phyloP scores from a whole-genome alignment of 2,113 vertebrate genomes.

The Menidia beryllina region DNA sequence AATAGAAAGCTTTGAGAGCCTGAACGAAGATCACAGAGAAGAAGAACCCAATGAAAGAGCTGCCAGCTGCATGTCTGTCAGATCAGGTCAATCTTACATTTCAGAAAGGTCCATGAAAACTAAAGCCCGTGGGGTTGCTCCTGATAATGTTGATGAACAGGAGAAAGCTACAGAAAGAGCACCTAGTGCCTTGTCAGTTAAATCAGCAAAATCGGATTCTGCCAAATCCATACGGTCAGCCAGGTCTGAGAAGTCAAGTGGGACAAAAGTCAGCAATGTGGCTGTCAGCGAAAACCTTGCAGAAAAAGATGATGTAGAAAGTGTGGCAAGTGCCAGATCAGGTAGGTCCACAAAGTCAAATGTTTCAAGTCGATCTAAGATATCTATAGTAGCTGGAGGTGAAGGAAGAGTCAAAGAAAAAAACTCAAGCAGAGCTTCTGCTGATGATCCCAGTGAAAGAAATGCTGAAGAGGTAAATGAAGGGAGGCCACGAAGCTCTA shows the following conservation, averaged over 20 bases:
- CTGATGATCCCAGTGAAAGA: too few relatives aligned
- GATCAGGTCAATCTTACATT: slow-evolving; percentile 31
- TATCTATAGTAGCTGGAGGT: too few relatives aligned
- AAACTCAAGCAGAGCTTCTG: too few relatives aligned
- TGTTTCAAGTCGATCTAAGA: neutral
- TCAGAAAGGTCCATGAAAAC: slow-evolving; percentile 46
- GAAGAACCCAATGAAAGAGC: slow-evolving; percentile 39
- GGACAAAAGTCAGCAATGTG: slow-evolving; percentile 45
- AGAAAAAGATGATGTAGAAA: slow-evolving; percentile 25
- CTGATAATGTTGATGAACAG: slow-evolving; percentile 16
- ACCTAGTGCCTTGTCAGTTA: slow-evolving; percentile 31
- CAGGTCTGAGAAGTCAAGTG: slow-evolving; percentile 50
- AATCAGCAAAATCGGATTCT: slow-evolving; percentile 56
- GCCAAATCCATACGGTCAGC: slow-evolving; percentile 44
- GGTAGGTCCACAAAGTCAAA: slow-evolving; percentile 33
- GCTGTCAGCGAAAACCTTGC: slow-evolving; percentile 19
- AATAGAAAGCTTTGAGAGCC: slow-evolving; percentile 4
- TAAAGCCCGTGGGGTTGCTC: slow-evolving; percentile 32
- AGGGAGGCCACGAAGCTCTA: slow-evolving; percentile 29
- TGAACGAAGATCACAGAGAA: slow-evolving; percentile 2
- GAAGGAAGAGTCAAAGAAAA: too few relatives aligned
- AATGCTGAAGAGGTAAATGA: slow-evolving; percentile 11
- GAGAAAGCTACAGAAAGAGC: slow-evolving; percentile 12
- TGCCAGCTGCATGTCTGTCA: slow-evolving; percentile 51
- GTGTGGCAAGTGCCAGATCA: slow-evolving; percentile 31